These are phyloP conservation scores for Strigamia crassipes DNA, from an alignment of 2,888 invertebrate genomes.

Conservation along the genomic window DNA sequence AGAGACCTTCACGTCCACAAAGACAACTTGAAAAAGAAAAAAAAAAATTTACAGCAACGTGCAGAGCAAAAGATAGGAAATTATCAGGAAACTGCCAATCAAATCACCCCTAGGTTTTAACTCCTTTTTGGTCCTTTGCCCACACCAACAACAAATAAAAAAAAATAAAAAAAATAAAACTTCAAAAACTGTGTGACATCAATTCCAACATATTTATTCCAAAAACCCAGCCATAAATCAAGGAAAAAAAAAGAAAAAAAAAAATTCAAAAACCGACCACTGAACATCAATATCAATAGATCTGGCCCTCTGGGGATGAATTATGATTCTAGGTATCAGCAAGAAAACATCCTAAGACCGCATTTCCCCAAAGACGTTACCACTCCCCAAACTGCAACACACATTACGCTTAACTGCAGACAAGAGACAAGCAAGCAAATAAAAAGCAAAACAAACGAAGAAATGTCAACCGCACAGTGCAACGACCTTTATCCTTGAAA, in stretches of 20 bases:
- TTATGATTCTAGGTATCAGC: background rate
- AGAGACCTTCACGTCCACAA: background rate
- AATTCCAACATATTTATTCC: background rate
- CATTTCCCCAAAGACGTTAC: background rate
- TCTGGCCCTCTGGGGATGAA: background rate
- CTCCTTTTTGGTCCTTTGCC: too few species aligned
- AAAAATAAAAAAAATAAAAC: background rate
- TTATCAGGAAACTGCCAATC: slow-evolving; percentile 10
- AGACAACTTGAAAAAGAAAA: background rate
- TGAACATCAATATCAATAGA: background rate
- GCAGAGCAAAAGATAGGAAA: slow-evolving; percentile 2
- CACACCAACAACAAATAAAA: background rate
- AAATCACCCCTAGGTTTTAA: background rate
- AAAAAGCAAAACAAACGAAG: background rate
- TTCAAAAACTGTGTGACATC: background rate
- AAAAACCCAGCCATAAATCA: background rate
- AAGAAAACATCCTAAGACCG: slow-evolving; percentile 16
- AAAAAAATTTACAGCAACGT: slow-evolving; percentile 23
- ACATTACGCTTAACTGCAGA: slow-evolving; percentile 13
- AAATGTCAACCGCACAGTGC: background rate
- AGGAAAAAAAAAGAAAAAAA: background rate
- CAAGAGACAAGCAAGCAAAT: background rate
- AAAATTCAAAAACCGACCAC: background rate
- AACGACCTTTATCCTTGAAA: slow-evolving; percentile 27
- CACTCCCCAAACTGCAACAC: slow-evolving; percentile 7